Base-by-base conservation (phyloP, 2,888 invertebrate species). In the Parnassius orleans region DNA sequence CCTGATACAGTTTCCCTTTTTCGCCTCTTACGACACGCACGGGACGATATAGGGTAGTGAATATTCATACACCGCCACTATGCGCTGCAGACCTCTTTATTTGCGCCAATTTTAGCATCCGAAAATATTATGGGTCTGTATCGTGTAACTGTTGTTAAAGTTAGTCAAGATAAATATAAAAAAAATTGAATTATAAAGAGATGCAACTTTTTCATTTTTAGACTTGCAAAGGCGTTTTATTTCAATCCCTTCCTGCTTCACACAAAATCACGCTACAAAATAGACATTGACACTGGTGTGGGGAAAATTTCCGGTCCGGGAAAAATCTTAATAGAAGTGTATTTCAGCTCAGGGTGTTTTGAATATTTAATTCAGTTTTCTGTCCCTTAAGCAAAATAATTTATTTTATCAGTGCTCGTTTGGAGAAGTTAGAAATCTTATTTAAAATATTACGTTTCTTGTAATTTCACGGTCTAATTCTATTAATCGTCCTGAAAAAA, bases 341-440 rank as follows among this genome's bases (percentile, higher is more conserved):
- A 46, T 41, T 58, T 11, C 14, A 12, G 43, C 46, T 15, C 50
- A 50, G 14, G 58, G 43, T 41, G 44, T 50, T 54, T 58, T 58
- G 58, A 63, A 58, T 58, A 58, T 53, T 62, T 63, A 63, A 63
- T 63, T 58, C 53, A 58, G 54, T 62, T 57, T 50, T 57, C 44
- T 58, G 58, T 58, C 54, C 58, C 62, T 44, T 48, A 48, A 33
- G 53, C 43, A 58, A 63, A 53, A 54, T 46, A 54, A 15, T 63
- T 54, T 50, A 57, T 54, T 51, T 51, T 33, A 33, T 7, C 44
- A 12, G 14, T 12, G 48, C 19, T n/a, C 44, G 24, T 58, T 44
- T 48, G 24, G 19, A 33, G 33, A 44, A 44, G 14, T 10, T 41
- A 24, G 24, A 43, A 33, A 12, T 44, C 41, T 46, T 56, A 10